Evolutionary conservation across 1,140 invertebrate genomes (phyloP).

Genomic region (Trichonephila clavipes): DNA sequence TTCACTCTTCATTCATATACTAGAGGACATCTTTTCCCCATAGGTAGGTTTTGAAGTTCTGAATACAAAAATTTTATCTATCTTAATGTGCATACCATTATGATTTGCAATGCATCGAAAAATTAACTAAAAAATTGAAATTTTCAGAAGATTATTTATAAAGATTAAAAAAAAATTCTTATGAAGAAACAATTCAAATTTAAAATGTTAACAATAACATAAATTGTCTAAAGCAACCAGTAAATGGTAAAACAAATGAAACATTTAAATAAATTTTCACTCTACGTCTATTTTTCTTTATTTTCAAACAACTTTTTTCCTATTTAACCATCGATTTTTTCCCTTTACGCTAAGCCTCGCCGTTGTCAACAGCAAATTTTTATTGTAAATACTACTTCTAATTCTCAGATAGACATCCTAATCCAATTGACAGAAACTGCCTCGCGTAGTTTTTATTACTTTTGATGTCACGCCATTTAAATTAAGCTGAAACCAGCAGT

Average conservation of each 20-base stretch:
- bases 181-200: no score
- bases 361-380: not conserved
- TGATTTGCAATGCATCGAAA: no score
- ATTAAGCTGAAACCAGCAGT: slow-evolving; percentile 40
- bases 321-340: not conserved
- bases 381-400: slow-evolving; percentile 17
- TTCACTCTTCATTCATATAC: no score
- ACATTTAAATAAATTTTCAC: not conserved
- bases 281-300: not conserved
- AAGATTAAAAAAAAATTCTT: no score
- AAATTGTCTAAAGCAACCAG: not conserved
- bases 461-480: slow-evolving; percentile 44
- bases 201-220: not conserved
- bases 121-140: no score
- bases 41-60: no score
- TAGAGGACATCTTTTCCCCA: no score
- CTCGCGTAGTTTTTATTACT: slow-evolving; percentile 30
- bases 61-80: no score
- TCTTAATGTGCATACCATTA: no score
- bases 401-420: slow-evolving; percentile 31
- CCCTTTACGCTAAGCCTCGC: not conserved
- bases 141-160: no score
- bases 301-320: not conserved
- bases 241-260: not conserved
- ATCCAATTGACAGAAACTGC: slow-evolving; percentile 47